Evolutionary conservation across 2,113 vertebrate species (phyloP).

Genomic region (Seriola aureovittata): DNA sequence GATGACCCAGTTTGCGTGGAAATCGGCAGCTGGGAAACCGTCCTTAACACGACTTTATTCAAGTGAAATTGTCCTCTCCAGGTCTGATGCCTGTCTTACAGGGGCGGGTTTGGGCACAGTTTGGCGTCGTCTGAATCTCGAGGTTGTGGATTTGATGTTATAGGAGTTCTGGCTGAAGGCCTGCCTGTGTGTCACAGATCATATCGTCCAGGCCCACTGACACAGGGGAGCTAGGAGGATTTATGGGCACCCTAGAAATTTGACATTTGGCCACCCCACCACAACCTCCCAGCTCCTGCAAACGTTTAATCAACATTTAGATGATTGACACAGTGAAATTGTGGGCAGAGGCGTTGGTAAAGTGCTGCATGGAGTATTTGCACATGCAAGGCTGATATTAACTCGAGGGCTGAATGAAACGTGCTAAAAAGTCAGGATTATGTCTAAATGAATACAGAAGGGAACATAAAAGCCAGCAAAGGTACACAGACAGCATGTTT

Average conservation of each 20-base stretch:
- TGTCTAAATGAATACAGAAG: background rate
- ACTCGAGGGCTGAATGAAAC: background rate
- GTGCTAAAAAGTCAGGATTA: conserved; percentile 1
- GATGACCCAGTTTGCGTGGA: conserved; percentile 74
- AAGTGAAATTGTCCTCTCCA: conserved; percentile 8
- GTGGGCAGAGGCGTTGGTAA: background rate
- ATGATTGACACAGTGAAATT: background rate
- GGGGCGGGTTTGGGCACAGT: background rate
- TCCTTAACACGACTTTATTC: conserved; percentile 33
- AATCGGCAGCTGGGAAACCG: conserved; percentile 40
- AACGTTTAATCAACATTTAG: conserved; percentile 18
- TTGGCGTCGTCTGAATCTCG: conserved; percentile 30
- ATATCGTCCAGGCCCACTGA: conserved; percentile 50
- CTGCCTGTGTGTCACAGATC: conserved; percentile 49
- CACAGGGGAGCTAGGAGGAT: conserved; percentile 34
- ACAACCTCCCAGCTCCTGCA: conserved; percentile 5
- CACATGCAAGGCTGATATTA: conserved; percentile 2
- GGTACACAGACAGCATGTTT: background rate
- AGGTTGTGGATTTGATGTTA: conserved; percentile 25
- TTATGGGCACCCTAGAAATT: conserved; percentile 32
- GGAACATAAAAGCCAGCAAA: background rate
- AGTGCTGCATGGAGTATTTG: conserved; percentile 18
- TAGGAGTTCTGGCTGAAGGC: conserved; percentile 65
- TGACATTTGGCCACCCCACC: conserved; percentile 38
- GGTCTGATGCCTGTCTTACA: background rate